Evolutionary conservation across 2,888 invertebrate genomes (phyloP).

Genomic region (Callyntrura guangdongensis): DNA sequence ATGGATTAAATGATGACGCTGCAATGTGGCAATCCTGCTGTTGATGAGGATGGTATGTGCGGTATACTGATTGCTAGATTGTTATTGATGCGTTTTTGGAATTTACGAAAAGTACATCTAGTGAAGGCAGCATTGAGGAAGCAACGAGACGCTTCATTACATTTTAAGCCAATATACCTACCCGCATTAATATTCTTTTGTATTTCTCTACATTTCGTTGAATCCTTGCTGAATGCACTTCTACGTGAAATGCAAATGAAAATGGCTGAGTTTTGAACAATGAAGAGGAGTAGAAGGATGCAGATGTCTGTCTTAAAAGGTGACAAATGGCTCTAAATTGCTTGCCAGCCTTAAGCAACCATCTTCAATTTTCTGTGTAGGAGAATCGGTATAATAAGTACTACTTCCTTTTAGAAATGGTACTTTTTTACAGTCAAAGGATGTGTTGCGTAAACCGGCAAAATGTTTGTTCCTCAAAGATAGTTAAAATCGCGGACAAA

Average conservation of each 20-base stretch:
- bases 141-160: slow-evolving; percentile 61
- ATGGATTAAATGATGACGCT: slow-evolving; percentile 22
- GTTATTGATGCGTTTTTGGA: slow-evolving; percentile 21
- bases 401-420: no score
- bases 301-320: slow-evolving; percentile 63
- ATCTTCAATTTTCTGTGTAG: slow-evolving; percentile 34
- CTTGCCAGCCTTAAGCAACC: slow-evolving; percentile 40
- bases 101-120: slow-evolving; percentile 15
- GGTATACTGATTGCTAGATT: neutral
- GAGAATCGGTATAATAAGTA: no score
- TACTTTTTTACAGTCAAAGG: no score
- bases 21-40: neutral
- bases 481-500: slow-evolving; percentile 12
- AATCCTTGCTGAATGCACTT: no score
- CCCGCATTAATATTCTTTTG: no score
- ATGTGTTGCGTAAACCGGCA: no score
- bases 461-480: no score
- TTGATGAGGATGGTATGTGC: slow-evolving; percentile 39
- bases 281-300: slow-evolving; percentile 23
- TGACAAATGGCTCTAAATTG: slow-evolving; percentile 67
- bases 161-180: slow-evolving; percentile 45
- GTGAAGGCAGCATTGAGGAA: slow-evolving; percentile 44
- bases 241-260: slow-evolving; percentile 36
- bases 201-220: no score
- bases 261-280: neutral